phyloP scores from a whole-genome alignment of 2,113 vertebrate genomes.

The Gallinago jamesoni region DNA sequence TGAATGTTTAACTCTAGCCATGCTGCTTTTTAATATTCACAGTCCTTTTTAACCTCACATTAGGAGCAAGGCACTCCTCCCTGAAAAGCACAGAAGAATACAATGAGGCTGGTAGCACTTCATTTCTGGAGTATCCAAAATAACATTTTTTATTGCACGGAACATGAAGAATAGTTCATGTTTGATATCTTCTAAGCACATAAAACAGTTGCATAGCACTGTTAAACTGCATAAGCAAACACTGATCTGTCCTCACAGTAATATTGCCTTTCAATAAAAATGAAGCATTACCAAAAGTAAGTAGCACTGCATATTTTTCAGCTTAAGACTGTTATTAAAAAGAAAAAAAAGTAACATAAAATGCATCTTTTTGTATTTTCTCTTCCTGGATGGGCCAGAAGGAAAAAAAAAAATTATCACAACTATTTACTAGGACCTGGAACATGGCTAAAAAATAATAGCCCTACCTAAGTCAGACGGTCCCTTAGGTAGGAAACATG shows the following conservation, averaged over 20 bases:
- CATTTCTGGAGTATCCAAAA: constrained; percentile 69
- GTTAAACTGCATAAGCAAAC: background rate
- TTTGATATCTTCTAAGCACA: constrained; percentile 26
- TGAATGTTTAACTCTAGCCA: constrained; percentile 73
- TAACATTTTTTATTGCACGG: constrained; percentile 53
- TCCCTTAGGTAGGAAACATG: background rate
- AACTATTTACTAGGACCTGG: background rate
- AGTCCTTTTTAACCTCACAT: constrained; percentile 69
- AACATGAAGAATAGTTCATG: constrained; percentile 7
- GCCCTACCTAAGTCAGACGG: background rate
- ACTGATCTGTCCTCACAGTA: background rate
- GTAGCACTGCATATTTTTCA: background rate
- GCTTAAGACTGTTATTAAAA: background rate
- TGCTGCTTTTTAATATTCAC: constrained; percentile 69
- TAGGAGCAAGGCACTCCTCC: constrained; percentile 55
- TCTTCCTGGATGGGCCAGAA: background rate
- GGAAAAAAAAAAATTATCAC: background rate
- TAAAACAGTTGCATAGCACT: constrained; percentile 49
- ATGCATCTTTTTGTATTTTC: background rate
- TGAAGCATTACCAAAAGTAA: background rate
- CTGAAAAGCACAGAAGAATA: constrained; percentile 44
- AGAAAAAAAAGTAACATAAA: background rate
- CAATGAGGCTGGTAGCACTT: constrained; percentile 70
- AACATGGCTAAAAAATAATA: background rate
- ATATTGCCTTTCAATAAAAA: background rate